A percentile compares a stretch with the other conserved stretches of the same genome.
Conservation (phyloP, 2,113 vertebrate genomes). For the Lathamus discolor region DNA sequence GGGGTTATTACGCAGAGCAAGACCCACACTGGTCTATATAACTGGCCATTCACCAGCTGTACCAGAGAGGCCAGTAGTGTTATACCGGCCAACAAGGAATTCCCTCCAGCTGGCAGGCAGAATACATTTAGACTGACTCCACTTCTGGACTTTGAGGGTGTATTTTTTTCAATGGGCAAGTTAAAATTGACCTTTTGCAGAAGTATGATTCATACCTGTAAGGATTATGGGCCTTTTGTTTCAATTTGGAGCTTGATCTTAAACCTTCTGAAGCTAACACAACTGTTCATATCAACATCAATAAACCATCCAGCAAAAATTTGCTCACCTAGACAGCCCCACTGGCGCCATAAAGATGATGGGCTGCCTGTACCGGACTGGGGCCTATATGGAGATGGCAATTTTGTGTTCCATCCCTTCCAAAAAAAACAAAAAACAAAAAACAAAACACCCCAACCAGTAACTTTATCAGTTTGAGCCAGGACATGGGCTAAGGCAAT, state of each 20-base stretch:
- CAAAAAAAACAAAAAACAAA: not conserved
- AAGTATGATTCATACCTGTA: not conserved
- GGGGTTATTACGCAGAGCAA: not conserved
- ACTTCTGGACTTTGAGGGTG: not conserved
- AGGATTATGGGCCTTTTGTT: not conserved
- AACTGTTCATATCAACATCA: not conserved
- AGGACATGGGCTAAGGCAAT: not conserved
- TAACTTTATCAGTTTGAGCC: not conserved
- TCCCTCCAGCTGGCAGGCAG: not conserved
- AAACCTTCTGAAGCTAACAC: not conserved
- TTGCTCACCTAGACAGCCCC: not conserved
- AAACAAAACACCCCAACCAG: rapidly evolving
- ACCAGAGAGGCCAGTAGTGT: not conserved
- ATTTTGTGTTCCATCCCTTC: not conserved
- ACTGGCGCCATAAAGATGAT: not conserved
- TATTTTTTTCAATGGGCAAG: not conserved
- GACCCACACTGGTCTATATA: not conserved
- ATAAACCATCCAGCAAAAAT: not conserved
- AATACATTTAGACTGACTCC: not conserved
- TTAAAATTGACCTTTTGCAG: not conserved
- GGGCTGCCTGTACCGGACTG: not conserved
- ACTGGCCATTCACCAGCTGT: not conserved
- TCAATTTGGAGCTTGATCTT: not conserved
- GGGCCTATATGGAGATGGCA: not conserved
- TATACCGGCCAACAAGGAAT: not conserved